Evolutionary conservation across 2,888 invertebrate species (phyloP).

Genomic region (Cosmorhoe ocellata): DNA sequence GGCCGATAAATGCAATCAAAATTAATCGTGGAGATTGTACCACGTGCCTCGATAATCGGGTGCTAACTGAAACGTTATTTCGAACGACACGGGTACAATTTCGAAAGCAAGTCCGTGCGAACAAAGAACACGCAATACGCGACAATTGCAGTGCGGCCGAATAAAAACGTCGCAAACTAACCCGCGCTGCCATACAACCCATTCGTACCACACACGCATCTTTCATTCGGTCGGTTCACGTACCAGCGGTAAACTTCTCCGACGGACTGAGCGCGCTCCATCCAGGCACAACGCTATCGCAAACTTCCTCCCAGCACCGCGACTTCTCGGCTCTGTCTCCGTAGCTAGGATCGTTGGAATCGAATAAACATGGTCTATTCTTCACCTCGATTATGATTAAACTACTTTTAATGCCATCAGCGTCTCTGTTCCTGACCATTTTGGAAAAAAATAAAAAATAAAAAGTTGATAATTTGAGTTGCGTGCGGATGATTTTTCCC

Average conservation of each 20-base stretch:
- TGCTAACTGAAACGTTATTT: constrained; percentile 53
- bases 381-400: constrained; percentile 70
- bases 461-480: constrained; percentile 31
- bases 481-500: constrained; percentile 51
- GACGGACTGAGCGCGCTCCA: constrained; percentile 64
- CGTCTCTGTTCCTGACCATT: constrained; percentile 72
- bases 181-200: constrained; percentile 24
- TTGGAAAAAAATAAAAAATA: constrained; percentile 27
- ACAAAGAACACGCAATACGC: constrained; percentile 78
- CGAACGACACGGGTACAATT: constrained; percentile 62
- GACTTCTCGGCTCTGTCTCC: constrained; percentile 74
- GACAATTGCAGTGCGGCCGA: constrained; percentile 61
- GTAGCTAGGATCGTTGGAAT: constrained; percentile 69
- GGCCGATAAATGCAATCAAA: constrained; percentile 26
- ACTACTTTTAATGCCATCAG: constrained; percentile 70
- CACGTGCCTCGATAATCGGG: constrained; percentile 47
- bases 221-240: constrained; percentile 55
- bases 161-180: constrained; percentile 35
- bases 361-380: constrained; percentile 69
- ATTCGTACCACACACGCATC: constrained; percentile 34
- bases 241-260: constrained; percentile 74
- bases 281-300: constrained; percentile 70
- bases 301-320: constrained; percentile 76
- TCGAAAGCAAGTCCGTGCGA: constrained; percentile 65
- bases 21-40: constrained; percentile 29